A percentile compares a stretch with the other conserved stretches of the same genome.
These are phyloP conservation scores for Morelia viridis DNA, from an alignment of 2,797 vertebrate species.

Conservation along the genomic window DNA sequence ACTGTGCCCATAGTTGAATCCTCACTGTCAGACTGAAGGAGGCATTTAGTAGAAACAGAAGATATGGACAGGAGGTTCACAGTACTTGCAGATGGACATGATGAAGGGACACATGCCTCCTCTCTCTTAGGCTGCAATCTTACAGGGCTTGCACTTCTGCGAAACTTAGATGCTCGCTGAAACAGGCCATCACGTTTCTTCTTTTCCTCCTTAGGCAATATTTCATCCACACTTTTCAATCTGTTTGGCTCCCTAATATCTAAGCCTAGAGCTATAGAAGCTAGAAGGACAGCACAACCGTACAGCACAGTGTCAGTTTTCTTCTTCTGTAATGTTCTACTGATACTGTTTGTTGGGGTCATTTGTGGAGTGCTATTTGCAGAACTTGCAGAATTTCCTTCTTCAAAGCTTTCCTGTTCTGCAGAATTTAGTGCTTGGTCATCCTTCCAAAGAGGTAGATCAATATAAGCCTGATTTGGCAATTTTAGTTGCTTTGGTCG, in stretches of 20 bases:
- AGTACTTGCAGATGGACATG: conserved; percentile 55
- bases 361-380: conserved; percentile 80
- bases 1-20: conserved; percentile 46
- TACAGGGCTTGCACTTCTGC: conserved; percentile 80
- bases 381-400: conserved; percentile 78
- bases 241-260: conserved; percentile 83
- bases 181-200: conserved; percentile 87
- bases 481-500: conserved; percentile 92
- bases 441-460: conserved; percentile 93
- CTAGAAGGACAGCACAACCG: conserved; percentile 83
- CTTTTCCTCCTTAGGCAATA: conserved; percentile 78
- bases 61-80: conserved; percentile 83
- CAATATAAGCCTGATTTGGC: conserved; percentile 87
- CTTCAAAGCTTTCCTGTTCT: conserved; percentile 76
- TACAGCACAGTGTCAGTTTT: conserved; percentile 84
- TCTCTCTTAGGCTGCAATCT: conserved; percentile 73
- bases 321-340: conserved; percentile 75
- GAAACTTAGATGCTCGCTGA: conserved; percentile 83
- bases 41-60: conserved; percentile 86
- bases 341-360: conserved; percentile 85
- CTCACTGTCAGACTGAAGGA: conserved; percentile 75
- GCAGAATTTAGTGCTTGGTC: conserved; percentile 76
- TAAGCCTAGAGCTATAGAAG: conserved; percentile 85
- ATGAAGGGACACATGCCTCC: conserved; percentile 59
- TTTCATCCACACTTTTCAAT: conserved; percentile 70